Percentiles rank a stretch among this genome's conserved stretches.
These are phyloP conservation scores for Drymonia ruficornis DNA, from an alignment of 2,888 invertebrate species.

Conservation along the genomic window DNA sequence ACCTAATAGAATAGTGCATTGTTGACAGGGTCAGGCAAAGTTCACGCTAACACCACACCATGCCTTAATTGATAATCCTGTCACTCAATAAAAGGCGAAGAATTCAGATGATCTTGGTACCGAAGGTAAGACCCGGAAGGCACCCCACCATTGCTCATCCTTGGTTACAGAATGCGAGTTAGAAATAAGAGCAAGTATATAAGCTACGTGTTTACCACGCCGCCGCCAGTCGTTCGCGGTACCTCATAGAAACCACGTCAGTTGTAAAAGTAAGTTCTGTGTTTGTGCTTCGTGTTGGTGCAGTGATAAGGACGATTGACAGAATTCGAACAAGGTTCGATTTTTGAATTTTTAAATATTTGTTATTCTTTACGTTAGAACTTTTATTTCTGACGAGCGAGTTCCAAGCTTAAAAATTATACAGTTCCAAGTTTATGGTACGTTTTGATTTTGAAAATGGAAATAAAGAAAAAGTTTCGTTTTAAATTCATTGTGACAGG, in stretches of 20 bases:
- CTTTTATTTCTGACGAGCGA: neutral
- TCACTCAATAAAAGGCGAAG: constrained; percentile 1
- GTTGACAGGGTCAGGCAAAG: too few relatives aligned
- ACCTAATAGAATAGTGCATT: too few relatives aligned
- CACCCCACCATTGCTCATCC: constrained; percentile 42
- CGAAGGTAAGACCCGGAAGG: constrained; percentile 40
- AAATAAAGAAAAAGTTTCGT: neutral
- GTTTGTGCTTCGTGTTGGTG: constrained; percentile 32
- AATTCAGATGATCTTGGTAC: constrained; percentile 4
- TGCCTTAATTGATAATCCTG: neutral
- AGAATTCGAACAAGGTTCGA: constrained; percentile 21
- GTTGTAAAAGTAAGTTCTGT: constrained; percentile 11
- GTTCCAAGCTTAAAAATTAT: too few relatives aligned
- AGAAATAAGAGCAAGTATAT: constrained; percentile 61
- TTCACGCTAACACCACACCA: too few relatives aligned
- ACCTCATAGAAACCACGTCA: constrained; percentile 20
- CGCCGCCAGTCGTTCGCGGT: constrained; percentile 27
- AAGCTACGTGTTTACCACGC: constrained; percentile 30
- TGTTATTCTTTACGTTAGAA: neutral
- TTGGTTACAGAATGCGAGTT: constrained; percentile 36
- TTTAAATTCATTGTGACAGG: neutral
- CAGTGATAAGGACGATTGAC: constrained; percentile 29
- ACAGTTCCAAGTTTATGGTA: too few relatives aligned
- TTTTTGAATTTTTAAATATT: constrained; percentile 23
- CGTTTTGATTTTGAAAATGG: neutral